These are phyloP conservation scores for Sebastes baramenuke DNA, from an alignment of 2,797 vertebrate genomes.

Conservation along the genomic window DNA sequence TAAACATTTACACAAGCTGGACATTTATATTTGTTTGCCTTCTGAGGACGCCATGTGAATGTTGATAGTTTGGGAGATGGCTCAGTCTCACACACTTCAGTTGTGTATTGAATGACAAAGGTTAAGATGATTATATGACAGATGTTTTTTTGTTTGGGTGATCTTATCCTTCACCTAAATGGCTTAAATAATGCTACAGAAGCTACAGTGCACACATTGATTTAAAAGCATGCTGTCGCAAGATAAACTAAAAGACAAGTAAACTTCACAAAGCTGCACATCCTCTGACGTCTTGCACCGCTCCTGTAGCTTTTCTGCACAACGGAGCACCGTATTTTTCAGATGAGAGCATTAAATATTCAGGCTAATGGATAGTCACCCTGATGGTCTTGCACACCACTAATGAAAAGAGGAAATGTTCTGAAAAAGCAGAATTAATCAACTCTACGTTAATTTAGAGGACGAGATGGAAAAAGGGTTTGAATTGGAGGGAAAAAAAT, in stretches of 20 bases:
- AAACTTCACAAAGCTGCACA: not conserved
- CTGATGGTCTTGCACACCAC: constrained; percentile 29
- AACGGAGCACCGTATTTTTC: constrained; percentile 18
- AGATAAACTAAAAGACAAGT: constrained; percentile 1
- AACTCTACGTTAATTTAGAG: constrained; percentile 14
- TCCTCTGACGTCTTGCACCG: not conserved
- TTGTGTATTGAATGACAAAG: not conserved
- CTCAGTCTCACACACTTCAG: not conserved
- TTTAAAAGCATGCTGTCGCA: not conserved
- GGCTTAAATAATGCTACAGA: not conserved
- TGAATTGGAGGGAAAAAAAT: constrained; percentile 7
- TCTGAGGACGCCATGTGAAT: not conserved
- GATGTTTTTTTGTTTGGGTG: too few relatives aligned
- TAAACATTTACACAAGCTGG: not conserved
- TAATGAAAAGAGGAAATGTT: constrained; percentile 57
- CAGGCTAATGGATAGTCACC: constrained; percentile 25
- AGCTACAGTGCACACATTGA: not conserved
- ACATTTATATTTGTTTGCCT: not conserved
- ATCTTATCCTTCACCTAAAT: not conserved
- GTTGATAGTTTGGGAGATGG: not conserved
- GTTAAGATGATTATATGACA: not conserved
- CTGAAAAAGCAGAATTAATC: constrained; percentile 45
- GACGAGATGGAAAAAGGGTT: constrained; percentile 4
- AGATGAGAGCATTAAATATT: constrained; percentile 26
- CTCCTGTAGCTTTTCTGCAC: not conserved